Conservation (phyloP, 2,888 invertebrate species). For the Miltochrista miniata region DNA sequence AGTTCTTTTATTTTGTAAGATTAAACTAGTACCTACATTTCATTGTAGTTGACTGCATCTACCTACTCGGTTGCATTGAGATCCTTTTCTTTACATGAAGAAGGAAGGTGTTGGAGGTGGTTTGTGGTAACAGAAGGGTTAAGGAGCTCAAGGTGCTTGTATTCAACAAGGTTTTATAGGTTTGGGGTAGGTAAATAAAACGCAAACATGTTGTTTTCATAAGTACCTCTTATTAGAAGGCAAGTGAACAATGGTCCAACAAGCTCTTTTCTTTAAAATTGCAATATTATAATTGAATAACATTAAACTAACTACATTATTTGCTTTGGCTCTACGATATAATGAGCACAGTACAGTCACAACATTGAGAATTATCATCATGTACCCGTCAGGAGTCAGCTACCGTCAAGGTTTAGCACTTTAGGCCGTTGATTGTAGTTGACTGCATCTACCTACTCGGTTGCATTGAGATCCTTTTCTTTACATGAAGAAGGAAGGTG, state of each 20-base stretch:
- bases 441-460: too few species aligned
- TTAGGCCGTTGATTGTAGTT: too few species aligned
- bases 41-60: too few species aligned
- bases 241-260: constrained; percentile 80
- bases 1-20: too few species aligned
- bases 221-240: constrained; percentile 57
- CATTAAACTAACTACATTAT: constrained; percentile 67
- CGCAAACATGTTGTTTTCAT: constrained; percentile 9
- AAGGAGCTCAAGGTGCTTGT: too few species aligned
- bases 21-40: too few species aligned
- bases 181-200: constrained; percentile 21
- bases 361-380: constrained; percentile 59
- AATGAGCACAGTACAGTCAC: constrained; percentile 70
- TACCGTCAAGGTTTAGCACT: constrained; percentile 26
- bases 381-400: constrained; percentile 39
- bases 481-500: too few species aligned
- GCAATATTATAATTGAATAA: constrained; percentile 61
- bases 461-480: too few species aligned
- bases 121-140: too few species aligned
- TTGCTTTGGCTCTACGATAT: constrained; percentile 57
- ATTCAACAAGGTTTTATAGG: not conserved
- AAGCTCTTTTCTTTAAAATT: constrained; percentile 67
- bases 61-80: too few species aligned
- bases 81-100: too few species aligned
- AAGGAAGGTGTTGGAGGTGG: too few species aligned